A percentile compares a stretch with the other conserved stretches of the same genome.
Evolutionary conservation across 2,113 vertebrate genomes (phyloP).

Genomic region (Myrmecobius fasciatus): DNA sequence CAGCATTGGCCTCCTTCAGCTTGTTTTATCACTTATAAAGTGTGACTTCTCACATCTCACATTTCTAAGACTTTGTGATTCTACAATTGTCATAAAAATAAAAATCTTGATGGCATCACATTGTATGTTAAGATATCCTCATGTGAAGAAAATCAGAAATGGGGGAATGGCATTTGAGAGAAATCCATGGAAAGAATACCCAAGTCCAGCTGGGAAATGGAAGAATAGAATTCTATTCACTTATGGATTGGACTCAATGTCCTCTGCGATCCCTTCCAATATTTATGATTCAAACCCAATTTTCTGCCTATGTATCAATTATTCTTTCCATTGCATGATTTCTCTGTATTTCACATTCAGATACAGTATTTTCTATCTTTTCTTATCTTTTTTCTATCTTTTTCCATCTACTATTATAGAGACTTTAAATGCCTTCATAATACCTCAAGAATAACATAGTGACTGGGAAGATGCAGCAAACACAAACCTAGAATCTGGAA

Average conservation of each 20-base stretch:
- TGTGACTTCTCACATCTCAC: not conserved
- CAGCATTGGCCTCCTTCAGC: not conserved
- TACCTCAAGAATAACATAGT: not conserved
- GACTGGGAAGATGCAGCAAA: not conserved
- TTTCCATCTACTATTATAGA: not conserved
- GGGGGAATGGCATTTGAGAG: not conserved
- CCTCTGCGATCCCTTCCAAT: not conserved
- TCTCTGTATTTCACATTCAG: not conserved
- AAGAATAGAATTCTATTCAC: not conserved
- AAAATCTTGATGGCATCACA: not conserved
- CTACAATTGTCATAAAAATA: not conserved
- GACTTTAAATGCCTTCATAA: not conserved
- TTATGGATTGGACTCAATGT: not conserved
- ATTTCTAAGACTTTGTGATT: not conserved
- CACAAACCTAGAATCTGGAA: not conserved
- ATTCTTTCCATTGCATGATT: not conserved
- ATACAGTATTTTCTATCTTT: not conserved
- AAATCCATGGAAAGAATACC: not conserved
- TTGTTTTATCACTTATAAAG: not conserved
- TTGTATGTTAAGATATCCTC: not conserved
- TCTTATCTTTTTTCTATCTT: not conserved
- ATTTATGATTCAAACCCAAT: not conserved
- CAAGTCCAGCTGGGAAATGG: not conserved
- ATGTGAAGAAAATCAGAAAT: not conserved
- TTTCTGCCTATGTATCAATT: not conserved